Evolutionary conservation across 2,113 vertebrate genomes (phyloP), one percentile per base, ranked within the genome.

Genomic region (Aptenodytes patagonicus): DNA sequence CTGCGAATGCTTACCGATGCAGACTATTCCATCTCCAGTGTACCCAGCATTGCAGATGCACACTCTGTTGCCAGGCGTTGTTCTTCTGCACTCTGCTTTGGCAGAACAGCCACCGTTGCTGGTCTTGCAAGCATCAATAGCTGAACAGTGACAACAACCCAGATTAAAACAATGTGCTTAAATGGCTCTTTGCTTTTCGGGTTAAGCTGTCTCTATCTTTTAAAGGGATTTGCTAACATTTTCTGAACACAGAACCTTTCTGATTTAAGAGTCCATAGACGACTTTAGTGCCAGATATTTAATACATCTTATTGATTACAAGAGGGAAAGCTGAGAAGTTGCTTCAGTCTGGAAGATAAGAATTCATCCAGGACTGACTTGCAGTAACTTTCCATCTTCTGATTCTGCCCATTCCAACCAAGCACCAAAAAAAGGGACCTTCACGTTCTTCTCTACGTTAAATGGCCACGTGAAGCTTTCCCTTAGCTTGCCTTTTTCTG

Each of bases 21-120:
- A 99, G 85, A 99, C 97, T 8, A 99, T 95, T 28, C 99, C 99
- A 1, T 99, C 99, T 0, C 99, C 99, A 0, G 78, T 69, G 83
- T 98, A 98, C 2, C 99, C 99, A 1, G 77, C 17, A 1, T 62
- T 95, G 95, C 99, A 99, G 49, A 97, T 9, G 1, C 99, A 99
- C 4, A 47, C 82, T 73, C 99, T 98, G 1, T 80, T 98, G 57
- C 99, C 99, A 0, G 99, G 99, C 0, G 92, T 97, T 9, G 99
- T 99, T 87, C 97, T 98, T 77, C 98, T 99, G 89, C 99, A 99
- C 69, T 98, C 79, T 0, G 99, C 99, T 22, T 97, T 82, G 47
- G 52, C 17, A n/a, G 99, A 99, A 26, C 99, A 99, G 31, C 99
- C 99, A 7, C 99, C 99, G 0, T 99, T 99, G 82, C 94, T 95